phyloP scores from a whole-genome alignment of 1,140 invertebrate species.

The Drusus annulatus region DNA sequence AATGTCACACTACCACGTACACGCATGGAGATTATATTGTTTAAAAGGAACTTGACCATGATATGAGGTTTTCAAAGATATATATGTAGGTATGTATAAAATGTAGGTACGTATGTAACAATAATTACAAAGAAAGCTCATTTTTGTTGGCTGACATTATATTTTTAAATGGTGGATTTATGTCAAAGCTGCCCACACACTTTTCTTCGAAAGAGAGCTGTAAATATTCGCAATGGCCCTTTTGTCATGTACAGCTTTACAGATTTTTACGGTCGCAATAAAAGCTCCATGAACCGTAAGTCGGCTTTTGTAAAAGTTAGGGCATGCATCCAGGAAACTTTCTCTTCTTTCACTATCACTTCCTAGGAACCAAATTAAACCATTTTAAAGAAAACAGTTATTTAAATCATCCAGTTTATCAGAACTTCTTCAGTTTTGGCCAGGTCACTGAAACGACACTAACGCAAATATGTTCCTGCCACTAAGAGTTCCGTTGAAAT shows the following conservation, averaged over 20 bases:
- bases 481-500: too few species aligned
- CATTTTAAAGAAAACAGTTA: neutral
- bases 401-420: neutral
- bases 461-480: too few species aligned
- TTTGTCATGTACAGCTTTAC: conserved; percentile 17
- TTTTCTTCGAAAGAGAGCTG: neutral
- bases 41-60: too few species aligned
- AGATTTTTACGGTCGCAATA: conserved; percentile 10
- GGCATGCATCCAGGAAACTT: neutral
- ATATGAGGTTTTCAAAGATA: too few species aligned
- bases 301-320: neutral
- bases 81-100: too few species aligned
- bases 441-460: too few species aligned
- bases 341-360: neutral
- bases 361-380: neutral
- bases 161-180: neutral
- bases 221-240: conserved; percentile 31
- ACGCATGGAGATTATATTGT: too few species aligned
- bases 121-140: too few species aligned
- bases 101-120: too few species aligned
- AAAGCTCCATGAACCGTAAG: neutral
- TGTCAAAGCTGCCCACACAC: conserved; percentile 26
- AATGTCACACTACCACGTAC: too few species aligned
- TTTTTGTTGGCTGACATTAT: too few species aligned
- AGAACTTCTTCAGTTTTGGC: too few species aligned